These are phyloP conservation scores for Steinernema carpocapsae DNA, from an alignment of 2,888 invertebrate species.

Conservation along the genomic window DNA sequence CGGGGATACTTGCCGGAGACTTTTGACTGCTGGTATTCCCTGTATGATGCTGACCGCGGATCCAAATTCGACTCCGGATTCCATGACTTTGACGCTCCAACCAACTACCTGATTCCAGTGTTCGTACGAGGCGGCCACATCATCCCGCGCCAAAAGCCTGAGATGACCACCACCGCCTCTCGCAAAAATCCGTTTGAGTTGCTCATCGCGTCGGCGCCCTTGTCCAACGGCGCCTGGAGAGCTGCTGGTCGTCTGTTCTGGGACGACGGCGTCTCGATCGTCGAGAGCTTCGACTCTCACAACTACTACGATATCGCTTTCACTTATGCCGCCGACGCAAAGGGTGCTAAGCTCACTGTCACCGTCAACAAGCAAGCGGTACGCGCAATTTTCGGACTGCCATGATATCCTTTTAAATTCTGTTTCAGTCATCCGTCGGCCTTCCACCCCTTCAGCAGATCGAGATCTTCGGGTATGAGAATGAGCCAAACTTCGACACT, in stretches of 20 bases:
- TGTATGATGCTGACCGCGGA: constrained; percentile 49
- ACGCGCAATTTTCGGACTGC: neutral
- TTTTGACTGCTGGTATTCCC: constrained; percentile 64
- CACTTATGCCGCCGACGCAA: neutral
- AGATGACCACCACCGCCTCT: constrained; percentile 37
- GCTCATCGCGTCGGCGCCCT: constrained; percentile 73
- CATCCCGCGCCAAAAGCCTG: constrained; percentile 71
- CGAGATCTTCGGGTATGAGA: constrained; percentile 44
- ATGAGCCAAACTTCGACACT: constrained; percentile 21
- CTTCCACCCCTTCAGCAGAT: constrained; percentile 40
- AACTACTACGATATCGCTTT: constrained; percentile 44
- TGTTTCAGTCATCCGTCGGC: too few species aligned
- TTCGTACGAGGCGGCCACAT: constrained; percentile 71
- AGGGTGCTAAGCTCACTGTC: neutral
- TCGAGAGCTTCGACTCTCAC: constrained; percentile 39
- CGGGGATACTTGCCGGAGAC: constrained; percentile 67
- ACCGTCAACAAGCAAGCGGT: neutral
- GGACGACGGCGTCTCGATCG: constrained; percentile 60
- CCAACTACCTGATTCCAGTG: constrained; percentile 40
- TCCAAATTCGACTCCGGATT: constrained; percentile 31
- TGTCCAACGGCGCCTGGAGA: neutral
- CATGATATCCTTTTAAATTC: too few species aligned
- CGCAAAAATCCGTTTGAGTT: constrained; percentile 77
- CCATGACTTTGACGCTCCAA: constrained; percentile 42
- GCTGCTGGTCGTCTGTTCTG: constrained; percentile 57